These are phyloP conservation scores for Epistrophe eligans DNA, from an alignment of 2,888 invertebrate genomes.

Conservation along the genomic window DNA sequence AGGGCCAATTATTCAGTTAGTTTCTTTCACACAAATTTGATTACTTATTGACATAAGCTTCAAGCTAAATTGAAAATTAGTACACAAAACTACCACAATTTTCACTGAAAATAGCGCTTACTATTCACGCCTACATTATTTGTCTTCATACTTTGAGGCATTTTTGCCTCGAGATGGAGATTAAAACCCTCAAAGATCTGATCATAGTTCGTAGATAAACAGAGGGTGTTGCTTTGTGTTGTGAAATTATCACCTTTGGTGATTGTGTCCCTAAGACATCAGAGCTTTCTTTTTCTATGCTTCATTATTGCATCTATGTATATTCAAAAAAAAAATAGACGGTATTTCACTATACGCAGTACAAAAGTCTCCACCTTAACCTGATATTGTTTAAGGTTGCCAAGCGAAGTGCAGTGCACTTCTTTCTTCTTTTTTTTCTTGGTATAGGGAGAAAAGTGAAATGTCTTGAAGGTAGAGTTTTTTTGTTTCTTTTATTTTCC, in stretches of 20 bases:
- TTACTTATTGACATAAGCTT: slow-evolving; percentile 59
- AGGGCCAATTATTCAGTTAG: slow-evolving; percentile 69
- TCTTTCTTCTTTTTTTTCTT: neutral
- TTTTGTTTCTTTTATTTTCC: slow-evolving; percentile 18
- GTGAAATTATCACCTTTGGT: slow-evolving; percentile 67
- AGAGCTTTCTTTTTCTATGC: slow-evolving; percentile 63
- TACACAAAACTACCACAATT: slow-evolving; percentile 18
- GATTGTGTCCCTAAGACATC: slow-evolving; percentile 20
- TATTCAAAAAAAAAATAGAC: neutral
- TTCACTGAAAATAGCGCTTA: slow-evolving; percentile 10
- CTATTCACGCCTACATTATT: slow-evolving; percentile 35
- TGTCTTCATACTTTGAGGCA: neutral
- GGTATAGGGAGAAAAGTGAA: slow-evolving; percentile 57
- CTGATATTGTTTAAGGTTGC: slow-evolving; percentile 23
- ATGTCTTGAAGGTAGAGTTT: slow-evolving; percentile 48
- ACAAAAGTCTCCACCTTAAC: slow-evolving; percentile 17
- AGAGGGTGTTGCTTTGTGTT: slow-evolving; percentile 56
- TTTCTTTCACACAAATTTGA: slow-evolving; percentile 43
- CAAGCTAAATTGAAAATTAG: slow-evolving; percentile 29
- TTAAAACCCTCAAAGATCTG: slow-evolving; percentile 42
- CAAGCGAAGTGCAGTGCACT: slow-evolving; percentile 13
- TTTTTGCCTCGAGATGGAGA: slow-evolving; percentile 4
- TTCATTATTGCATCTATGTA: slow-evolving; percentile 28
- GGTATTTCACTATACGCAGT: slow-evolving; percentile 39
- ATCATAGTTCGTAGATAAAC: slow-evolving; percentile 40